Conservation (phyloP, 2,888 invertebrate genomes). For the Apantesis nais region DNA sequence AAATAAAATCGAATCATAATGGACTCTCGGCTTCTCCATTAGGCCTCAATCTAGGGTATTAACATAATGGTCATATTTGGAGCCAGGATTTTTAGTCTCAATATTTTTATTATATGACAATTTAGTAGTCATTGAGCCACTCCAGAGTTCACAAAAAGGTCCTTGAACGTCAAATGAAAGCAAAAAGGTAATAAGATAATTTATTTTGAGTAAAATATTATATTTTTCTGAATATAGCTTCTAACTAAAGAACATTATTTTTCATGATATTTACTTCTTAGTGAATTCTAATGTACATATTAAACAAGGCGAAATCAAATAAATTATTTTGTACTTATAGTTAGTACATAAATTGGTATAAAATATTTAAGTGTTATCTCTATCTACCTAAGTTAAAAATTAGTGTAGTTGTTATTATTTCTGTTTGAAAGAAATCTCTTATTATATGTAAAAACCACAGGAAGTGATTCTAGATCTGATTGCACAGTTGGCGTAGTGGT, state of each 20-base stretch:
- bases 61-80: not conserved
- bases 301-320: not conserved
- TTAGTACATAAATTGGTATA: too few species aligned
- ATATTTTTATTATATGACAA: not conserved
- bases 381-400: too few species aligned
- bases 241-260: not conserved
- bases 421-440: not conserved
- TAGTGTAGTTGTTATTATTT: not conserved
- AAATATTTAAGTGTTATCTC: too few species aligned
- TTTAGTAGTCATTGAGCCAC: not conserved
- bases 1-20: slow-evolving; percentile 2
- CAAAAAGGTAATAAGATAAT: not conserved
- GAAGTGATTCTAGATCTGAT: too few species aligned
- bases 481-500: too few species aligned
- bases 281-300: not conserved
- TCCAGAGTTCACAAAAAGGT: not conserved
- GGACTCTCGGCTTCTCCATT: not conserved
- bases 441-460: not conserved
- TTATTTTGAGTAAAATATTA: not conserved
- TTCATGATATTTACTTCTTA: not conserved
- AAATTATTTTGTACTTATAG: not conserved
- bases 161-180: not conserved
- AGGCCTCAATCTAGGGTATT: not conserved
- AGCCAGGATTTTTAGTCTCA: not conserved
- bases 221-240: not conserved